Base-by-base conservation (phyloP, 1,140 invertebrate genomes). In the Zaprionus davidi region DNA sequence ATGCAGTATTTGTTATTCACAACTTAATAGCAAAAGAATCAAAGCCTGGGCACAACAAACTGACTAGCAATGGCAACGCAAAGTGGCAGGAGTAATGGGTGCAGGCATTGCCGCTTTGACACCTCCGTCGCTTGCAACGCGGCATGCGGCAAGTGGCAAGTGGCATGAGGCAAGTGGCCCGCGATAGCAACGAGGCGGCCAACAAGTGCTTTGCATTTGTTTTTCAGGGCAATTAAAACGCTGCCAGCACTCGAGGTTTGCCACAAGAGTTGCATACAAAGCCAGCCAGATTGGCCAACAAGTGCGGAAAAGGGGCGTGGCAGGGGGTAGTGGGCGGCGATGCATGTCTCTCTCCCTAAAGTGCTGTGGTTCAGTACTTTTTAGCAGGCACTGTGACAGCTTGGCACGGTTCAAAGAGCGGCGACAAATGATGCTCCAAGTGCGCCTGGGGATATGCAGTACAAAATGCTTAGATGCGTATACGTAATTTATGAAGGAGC, bases 131-230 rank as follows among this genome's bases (percentile, higher is more conserved):
- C 31, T 11, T 34, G 3, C 31, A 34, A 34, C 9, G 31, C 31
- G 3, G 41, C 15, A 22, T 15, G 38, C 51, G 41, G 26, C 56
- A 68, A 73, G 58, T 59, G 63, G 69, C 63, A 31, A 9, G 9
- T 3, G 9, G 31, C 9, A 22, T 20, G 38, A 41, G 41, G 26
- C 46, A 68, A 77, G 58, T 68, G 63, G 69, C 63, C 69, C 62
- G 74, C 46, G 70, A 70, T 28, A 51, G 51, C 53, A 51, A 57
- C 64, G 55, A 56, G 68, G 73, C 76, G 60, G 83, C 81, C 84
- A 87, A 87, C 84, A 87, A 87, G 84, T 87, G 84, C 88, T 87
- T 88, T 88, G 84, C 78, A 77, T 88, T 87, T 88, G 88, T 84
- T 88, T 88, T 87, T 79, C 78, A 88, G 74, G 88, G 84, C 84